Percentiles rank a stretch among this genome's conserved stretches.
Conservation (phyloP, 2,797 vertebrate genomes). For the Leuciscus waleckii region DNA sequence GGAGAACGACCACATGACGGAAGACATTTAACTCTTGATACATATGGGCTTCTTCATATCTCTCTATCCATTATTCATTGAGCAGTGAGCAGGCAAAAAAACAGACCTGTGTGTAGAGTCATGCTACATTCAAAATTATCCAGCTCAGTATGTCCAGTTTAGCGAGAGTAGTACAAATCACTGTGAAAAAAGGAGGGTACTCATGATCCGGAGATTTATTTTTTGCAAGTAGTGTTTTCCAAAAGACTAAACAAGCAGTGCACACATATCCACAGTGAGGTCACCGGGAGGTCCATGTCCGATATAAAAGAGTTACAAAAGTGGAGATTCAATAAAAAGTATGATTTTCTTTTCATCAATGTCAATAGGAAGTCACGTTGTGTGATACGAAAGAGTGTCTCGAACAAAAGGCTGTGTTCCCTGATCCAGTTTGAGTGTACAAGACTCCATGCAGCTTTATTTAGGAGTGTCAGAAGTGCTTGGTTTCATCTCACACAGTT, state of each 20-base stretch:
- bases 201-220: slow-evolving; percentile 16
- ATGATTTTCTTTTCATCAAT: slow-evolving; percentile 62
- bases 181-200: slow-evolving; percentile 19
- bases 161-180: slow-evolving; percentile 43
- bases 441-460: slow-evolving; percentile 70
- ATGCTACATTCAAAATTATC: slow-evolving; percentile 75
- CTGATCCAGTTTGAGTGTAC: slow-evolving; percentile 73
- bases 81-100: slow-evolving; percentile 30
- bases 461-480: slow-evolving; percentile 48
- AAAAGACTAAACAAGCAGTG: slow-evolving; percentile 39
- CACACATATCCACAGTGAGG: slow-evolving; percentile 58
- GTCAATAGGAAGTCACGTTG: slow-evolving; percentile 57
- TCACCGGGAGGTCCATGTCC: slow-evolving; percentile 28
- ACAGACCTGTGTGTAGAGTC: slow-evolving; percentile 36
- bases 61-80: slow-evolving; percentile 5
- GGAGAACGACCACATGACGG: slow-evolving; percentile 13
- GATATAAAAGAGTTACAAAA: slow-evolving; percentile 70
- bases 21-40: slow-evolving; percentile 48
- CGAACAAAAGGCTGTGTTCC: slow-evolving; percentile 68
- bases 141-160: slow-evolving; percentile 33
- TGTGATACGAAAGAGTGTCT: slow-evolving; percentile 64
- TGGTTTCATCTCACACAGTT: slow-evolving; percentile 59
- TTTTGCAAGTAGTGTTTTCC: slow-evolving; percentile 44
- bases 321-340: slow-evolving; percentile 64
- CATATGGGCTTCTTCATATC: slow-evolving; percentile 20